Evolutionary conservation across 2,888 invertebrate species (phyloP), one percentile per base, ranked within the genome.

Genomic region (Tethea ocularis): DNA sequence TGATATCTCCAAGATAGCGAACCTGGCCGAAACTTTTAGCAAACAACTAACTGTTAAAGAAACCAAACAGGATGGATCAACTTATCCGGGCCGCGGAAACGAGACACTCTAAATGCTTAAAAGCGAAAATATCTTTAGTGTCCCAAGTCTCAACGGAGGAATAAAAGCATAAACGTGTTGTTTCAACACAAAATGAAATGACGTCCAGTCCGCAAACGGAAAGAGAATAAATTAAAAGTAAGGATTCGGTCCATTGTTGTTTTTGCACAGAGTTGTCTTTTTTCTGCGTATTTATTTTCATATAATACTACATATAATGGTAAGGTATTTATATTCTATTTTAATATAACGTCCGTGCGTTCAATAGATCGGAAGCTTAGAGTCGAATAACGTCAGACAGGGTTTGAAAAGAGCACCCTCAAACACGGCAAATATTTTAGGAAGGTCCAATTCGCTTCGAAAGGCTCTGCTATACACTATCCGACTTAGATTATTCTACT

Each of bases 91-190:
- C 72, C 69, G 77, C 75, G 81, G 82, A 80, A 73, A 70, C 71
- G 67, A 68, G 63, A 68, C 71, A 67, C 72, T 33, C 33, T 74
- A 72, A 75, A 69, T 71, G 75, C 59, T 76, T 77, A 72, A 74
- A 75, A 75, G 72, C 73, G 77, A 77, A 82, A 82, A 77, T 72
- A 75, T 77, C 73, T 78, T 74, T 64, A 64, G 61, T 67, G 69
- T 69, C 75, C 72, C 76, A 66, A 67, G 69, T 69, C 75, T 71
- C 76, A 66, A 67, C 66, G 75, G 76, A 74, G 74, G 76, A 84
- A 85, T 89, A 87, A 91, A 86, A 88, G 84, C 84, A 84, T 84
- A 86, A 84, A 80, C 84, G 80, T 87, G 86, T 88, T 84, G 79
- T 81, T 82, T 85, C 77, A 83, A 80, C 78, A 74, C 77, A 79